phyloP scores from a whole-genome alignment of 2,888 invertebrate genomes.

The Choristoneura rosaceana region DNA sequence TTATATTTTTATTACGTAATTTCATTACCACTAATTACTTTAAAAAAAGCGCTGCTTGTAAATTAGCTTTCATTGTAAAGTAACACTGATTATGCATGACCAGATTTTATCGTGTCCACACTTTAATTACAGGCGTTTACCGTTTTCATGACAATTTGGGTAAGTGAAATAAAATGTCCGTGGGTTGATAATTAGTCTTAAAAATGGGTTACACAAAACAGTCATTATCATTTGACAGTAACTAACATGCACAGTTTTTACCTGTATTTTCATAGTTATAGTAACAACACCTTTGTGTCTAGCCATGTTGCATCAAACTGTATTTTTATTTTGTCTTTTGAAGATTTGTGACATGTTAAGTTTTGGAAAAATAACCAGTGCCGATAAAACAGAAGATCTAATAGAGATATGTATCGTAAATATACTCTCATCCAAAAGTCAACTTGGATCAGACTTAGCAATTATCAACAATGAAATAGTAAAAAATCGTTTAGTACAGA shows the following conservation, averaged over 20 bases:
- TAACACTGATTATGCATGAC: no score
- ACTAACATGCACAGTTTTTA: neutral
- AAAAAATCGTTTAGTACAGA: neutral
- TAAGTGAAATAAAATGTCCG: slow-evolving; percentile 5
- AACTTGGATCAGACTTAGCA: slow-evolving; percentile 8
- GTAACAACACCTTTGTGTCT: neutral
- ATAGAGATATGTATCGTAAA: slow-evolving; percentile 13
- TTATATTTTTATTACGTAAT: no score
- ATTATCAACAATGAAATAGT: slow-evolving; percentile 10
- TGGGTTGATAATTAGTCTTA: neutral
- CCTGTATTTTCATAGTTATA: neutral
- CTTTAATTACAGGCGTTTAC: neutral
- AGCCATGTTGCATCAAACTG: neutral
- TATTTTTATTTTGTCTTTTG: neutral
- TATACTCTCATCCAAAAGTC: slow-evolving; percentile 12
- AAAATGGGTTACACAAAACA: neutral
- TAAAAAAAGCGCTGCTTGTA: no score
- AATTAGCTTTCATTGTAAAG: no score
- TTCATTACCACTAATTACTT: no score
- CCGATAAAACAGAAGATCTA: neutral
- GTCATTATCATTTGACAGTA: neutral
- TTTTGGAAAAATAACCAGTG: neutral
- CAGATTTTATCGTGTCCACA: no score
- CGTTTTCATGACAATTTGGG: neutral
- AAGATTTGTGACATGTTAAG: neutral